Base-by-base conservation (phyloP, 2,797 vertebrate species). In the Gambusia yucatana region DNA sequence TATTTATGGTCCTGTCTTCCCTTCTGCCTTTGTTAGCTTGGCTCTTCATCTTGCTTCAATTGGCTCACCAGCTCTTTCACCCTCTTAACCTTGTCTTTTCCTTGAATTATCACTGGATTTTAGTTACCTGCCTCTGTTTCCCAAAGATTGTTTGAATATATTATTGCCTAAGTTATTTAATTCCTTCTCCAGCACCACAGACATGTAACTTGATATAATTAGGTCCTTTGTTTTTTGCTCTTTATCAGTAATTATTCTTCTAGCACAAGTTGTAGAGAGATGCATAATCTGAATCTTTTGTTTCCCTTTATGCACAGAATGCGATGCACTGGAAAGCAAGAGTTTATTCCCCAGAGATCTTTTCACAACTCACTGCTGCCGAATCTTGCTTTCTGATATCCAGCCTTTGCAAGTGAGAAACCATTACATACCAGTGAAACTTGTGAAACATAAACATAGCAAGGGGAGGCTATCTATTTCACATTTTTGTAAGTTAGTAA, bases 1-100 rank as follows among this genome's bases (percentile, higher is more conserved):
- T 69, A 69, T 69, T 69, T 69, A 69, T 69, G 65, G 9, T 43
- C 39, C 65, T 69, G 65, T 69, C 39, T 43, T 69, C 65, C 65
- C 65, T 69, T 69, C 65, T 69, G 65, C 39, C 39, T 41, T 69
- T 69, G 39, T 43, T 69, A 69, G 39, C 22, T 43, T 43, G 20
- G 20, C 65, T 69, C 39, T 69, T 69, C 39, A 43, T 69, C 36
- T 69, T 69, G 17, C 65, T 41, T 43, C 10, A 43, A 14, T 69
- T 69, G 39, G 39, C 65, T 25, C 10, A 69, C 3, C 20, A 25
- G 39, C 65, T 69, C 9, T 43, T 69, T 39, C 65, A 69, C 20
- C 36, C 65, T 11, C n/a, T 43, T 69, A 69, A 69, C 39, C 65
- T 69, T 13, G 39, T 25, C 36, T 41, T 43, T 69, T 25, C 65